Evolutionary conservation across 2,888 invertebrate genomes (phyloP).

Genomic region (Trichacis sp.): DNA sequence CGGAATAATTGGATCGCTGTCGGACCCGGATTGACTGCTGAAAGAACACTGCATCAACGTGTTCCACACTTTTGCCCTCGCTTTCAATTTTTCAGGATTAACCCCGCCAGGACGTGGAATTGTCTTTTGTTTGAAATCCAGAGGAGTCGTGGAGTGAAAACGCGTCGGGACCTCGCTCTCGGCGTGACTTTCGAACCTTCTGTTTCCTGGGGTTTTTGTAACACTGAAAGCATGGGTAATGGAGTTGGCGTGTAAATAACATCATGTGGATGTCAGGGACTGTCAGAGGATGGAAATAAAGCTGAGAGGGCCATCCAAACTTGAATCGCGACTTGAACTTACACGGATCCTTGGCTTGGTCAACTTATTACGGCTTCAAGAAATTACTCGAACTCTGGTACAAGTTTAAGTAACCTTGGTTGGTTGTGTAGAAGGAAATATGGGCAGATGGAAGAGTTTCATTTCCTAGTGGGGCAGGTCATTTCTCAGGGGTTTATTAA

Average conservation of each 20-base stretch:
- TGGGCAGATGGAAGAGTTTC: too few species aligned
- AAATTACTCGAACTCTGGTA: not conserved
- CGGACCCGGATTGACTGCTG: not conserved
- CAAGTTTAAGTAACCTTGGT: not conserved
- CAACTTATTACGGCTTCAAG: not conserved
- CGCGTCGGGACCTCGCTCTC: too few species aligned
- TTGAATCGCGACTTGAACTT: not conserved
- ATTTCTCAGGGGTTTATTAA: too few species aligned
- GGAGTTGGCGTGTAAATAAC: not conserved
- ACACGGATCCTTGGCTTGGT: slow-evolving; percentile 4
- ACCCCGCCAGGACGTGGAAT: not conserved
- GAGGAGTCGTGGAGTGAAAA: too few species aligned
- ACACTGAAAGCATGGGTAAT: not conserved
- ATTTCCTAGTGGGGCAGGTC: too few species aligned
- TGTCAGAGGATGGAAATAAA: slow-evolving; percentile 3
- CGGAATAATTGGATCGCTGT: not conserved
- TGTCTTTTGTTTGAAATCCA: not conserved
- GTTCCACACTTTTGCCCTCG: not conserved
- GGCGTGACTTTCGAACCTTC: not conserved
- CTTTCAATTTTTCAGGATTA: not conserved
- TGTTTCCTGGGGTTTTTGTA: not conserved
- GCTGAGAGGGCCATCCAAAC: not conserved
- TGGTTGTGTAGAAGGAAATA: not conserved
- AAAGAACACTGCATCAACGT: slow-evolving; percentile 1
- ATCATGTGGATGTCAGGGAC: not conserved